Percentiles rank a stretch among this genome's conserved stretches.
Conservation (phyloP, 2,888 invertebrate species). For the Synergus umbraculus region DNA sequence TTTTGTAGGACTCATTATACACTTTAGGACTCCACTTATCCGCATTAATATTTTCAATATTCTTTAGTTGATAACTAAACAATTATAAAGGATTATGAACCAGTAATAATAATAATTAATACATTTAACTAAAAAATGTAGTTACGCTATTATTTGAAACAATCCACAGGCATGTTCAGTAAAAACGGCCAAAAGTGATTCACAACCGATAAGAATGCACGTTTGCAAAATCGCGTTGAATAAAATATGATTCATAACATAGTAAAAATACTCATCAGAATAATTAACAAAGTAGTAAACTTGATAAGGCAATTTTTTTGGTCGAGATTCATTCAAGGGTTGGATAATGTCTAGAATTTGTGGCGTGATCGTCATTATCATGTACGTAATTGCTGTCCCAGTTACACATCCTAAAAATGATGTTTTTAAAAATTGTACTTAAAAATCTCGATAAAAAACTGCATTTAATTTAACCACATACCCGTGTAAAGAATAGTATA, state of each 20-base stretch:
- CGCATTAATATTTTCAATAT: not conserved
- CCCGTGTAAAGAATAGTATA: not conserved
- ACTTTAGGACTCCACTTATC: not conserved
- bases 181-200: slow-evolving; percentile 4
- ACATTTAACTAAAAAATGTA: not conserved
- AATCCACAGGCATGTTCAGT: slow-evolving; percentile 12
- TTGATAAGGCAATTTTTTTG: not conserved
- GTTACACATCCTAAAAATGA: not conserved
- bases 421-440: not conserved
- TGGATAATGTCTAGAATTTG: not conserved
- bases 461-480: not conserved
- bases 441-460: not conserved
- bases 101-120: not conserved
- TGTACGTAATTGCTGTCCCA: not conserved
- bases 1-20: no score
- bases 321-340: not conserved
- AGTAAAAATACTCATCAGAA: slow-evolving; percentile 4
- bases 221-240: not conserved
- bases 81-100: not conserved
- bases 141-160: not conserved
- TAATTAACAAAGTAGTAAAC: slow-evolving; percentile 8
- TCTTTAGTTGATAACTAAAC: not conserved
- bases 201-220: not conserved
- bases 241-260: not conserved
- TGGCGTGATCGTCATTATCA: not conserved